Evolutionary conservation across 53 echinoderm and acorn worm genomes (phyloP), one percentile per base, ranked within the genome.

Genomic region (Astropecten irregularis): DNA sequence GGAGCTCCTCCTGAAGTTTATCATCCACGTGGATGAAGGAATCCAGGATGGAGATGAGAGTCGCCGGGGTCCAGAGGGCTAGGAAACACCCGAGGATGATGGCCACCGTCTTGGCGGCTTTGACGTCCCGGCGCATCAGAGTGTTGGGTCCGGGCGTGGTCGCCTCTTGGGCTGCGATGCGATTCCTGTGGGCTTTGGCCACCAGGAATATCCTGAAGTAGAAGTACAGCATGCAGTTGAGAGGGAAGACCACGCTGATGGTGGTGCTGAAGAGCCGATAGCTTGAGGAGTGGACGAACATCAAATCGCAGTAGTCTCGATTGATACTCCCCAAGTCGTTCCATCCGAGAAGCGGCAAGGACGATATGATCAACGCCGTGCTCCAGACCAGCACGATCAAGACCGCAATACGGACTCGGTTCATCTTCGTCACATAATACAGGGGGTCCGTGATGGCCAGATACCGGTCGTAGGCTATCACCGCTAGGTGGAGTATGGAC

Each of bases 371-470:
- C 13, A 64, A 1, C 25, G 29, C 20, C 5, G 25, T 3, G 4
- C 22, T 14, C 81, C 81, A 81, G 1, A 64, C 27, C 30, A 53
- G 27, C 8, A 48, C 51, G 40, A 92, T 73, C 1, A 85, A 23
- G 29, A 44, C 53, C 13, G 47, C 51, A n/a, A 88, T 73, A 1
- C 65, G 69, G 6, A 23, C 19, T 3, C 47, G 31, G 0, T 66
- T 82, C 92, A 88, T 92, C 49, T 46, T 66, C 4, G 68, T 47
- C 23, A 38, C 27, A 33, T 92, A 88, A 39, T 81, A 71, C 72
- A 85, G 73, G 4, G 92, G 92, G n/a, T 82, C 65, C 22, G 92
- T 85, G 49, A 92, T 88, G 60, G 88, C 92, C 16, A 92, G 81
- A 40, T 68, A 92, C 0, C 92, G 54, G 44, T 88, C 92, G 51